phyloP scores from a whole-genome alignment of 2,113 vertebrate species.

The Rissa tridactyla region DNA sequence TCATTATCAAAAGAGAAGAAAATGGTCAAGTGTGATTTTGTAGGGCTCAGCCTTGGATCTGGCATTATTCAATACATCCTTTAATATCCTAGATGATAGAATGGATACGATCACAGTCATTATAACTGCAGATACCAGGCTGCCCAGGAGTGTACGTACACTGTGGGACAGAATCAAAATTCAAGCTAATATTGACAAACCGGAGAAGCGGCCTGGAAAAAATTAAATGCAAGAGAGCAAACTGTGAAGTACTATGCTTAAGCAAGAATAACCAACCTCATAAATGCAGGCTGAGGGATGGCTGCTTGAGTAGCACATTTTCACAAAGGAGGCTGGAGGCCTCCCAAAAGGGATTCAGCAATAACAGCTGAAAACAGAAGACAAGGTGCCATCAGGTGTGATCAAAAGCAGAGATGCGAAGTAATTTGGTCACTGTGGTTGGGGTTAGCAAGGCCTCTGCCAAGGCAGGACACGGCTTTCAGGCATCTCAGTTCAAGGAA shows the following conservation, averaged over 20 bases:
- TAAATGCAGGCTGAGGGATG: not conserved
- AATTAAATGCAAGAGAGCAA: not conserved
- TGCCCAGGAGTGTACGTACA: fast-evolving
- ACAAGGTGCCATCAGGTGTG: not conserved
- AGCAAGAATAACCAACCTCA: not conserved
- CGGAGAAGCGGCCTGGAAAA: not conserved
- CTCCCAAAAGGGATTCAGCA: not conserved
- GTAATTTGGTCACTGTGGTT: not conserved
- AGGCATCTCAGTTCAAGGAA: not conserved
- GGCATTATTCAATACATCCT: not conserved
- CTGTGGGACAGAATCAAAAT: not conserved
- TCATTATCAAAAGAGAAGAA: not conserved
- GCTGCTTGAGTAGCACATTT: not conserved
- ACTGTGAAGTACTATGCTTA: not conserved
- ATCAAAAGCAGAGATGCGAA: not conserved
- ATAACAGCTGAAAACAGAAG: not conserved
- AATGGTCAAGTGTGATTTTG: not conserved
- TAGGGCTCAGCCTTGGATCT: not conserved
- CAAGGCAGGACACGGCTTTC: not conserved
- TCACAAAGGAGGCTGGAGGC: not conserved
- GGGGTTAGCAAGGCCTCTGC: not conserved
- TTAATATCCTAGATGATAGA: not conserved
- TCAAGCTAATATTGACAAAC: not conserved
- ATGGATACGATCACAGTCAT: not conserved
- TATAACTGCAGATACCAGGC: not conserved